Percentiles rank a stretch among this genome's conserved stretches.
Evolutionary conservation across 2,888 invertebrate species (phyloP).

Genomic region (Drosophila greeni): DNA sequence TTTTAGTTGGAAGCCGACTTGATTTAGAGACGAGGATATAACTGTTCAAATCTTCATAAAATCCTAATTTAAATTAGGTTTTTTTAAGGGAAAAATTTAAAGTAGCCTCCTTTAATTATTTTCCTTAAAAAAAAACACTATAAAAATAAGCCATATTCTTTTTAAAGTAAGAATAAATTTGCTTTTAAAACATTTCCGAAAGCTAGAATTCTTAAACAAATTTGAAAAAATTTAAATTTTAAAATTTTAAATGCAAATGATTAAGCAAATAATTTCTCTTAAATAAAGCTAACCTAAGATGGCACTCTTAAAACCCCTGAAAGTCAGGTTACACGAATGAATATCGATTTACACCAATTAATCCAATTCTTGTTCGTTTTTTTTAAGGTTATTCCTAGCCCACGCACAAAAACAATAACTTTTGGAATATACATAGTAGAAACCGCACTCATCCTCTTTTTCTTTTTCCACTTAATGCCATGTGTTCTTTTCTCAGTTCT

Average conservation of each 20-base stretch:
- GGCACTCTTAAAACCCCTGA: too few relatives aligned
- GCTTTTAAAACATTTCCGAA: neutral
- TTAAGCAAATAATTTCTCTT: neutral
- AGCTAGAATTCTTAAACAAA: neutral
- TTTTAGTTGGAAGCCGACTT: too few relatives aligned
- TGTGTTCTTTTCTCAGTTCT: conserved; percentile 10
- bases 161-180: too few relatives aligned
- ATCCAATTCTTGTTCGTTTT: neutral
- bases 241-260: neutral
- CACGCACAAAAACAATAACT: conserved; percentile 8
- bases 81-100: neutral
- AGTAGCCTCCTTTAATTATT: too few relatives aligned
- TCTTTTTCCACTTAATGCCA: conserved; percentile 14
- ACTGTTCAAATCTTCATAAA: neutral
- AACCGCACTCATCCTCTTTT: neutral
- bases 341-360: conserved; percentile 4
- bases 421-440: conserved; percentile 14
- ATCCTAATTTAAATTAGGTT: neutral
- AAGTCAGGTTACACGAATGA: neutral
- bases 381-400: conserved; percentile 5
- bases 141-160: too few relatives aligned
- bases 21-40: too few relatives aligned
- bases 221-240: too few relatives aligned
- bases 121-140: too few relatives aligned
- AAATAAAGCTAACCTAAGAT: neutral